These are phyloP conservation scores for Epinotia bilunana DNA, from an alignment of 2,888 invertebrate genomes.

Conservation along the genomic window DNA sequence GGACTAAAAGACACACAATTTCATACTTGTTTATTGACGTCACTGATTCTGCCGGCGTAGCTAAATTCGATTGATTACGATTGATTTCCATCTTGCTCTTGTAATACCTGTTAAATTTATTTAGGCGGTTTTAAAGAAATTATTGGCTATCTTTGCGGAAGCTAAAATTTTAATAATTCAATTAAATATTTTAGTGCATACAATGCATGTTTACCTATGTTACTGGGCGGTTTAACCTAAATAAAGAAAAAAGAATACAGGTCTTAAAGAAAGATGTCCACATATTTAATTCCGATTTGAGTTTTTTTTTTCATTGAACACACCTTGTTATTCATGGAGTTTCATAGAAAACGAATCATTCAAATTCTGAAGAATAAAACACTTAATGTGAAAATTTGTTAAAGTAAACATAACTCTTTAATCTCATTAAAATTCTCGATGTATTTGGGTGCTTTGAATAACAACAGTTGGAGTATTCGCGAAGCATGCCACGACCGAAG, in stretches of 20 bases:
- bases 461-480: constrained; percentile 25
- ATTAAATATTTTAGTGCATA: neutral
- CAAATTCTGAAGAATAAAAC: too few relatives aligned
- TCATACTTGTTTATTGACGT: constrained; percentile 31
- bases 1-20: constrained; percentile 28
- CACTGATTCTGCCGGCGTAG: constrained; percentile 20
- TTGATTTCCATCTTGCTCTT: constrained; percentile 27
- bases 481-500: constrained; percentile 37
- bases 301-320: too few relatives aligned
- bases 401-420: neutral
- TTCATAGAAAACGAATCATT: too few relatives aligned
- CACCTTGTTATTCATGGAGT: too few relatives aligned
- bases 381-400: too few relatives aligned
- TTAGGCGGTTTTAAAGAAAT: neutral
- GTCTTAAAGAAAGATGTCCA: too few relatives aligned
- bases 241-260: too few relatives aligned
- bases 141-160: neutral
- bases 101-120: constrained; percentile 17
- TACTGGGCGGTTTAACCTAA: too few relatives aligned
- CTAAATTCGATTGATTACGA: constrained; percentile 35
- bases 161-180: neutral
- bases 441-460: neutral
- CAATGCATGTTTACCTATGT: neutral
- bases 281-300: too few relatives aligned
- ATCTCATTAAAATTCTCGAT: neutral